These are phyloP conservation scores for Lacerta viridis DNA, from an alignment of 2,797 vertebrate species.

Conservation along the genomic window DNA sequence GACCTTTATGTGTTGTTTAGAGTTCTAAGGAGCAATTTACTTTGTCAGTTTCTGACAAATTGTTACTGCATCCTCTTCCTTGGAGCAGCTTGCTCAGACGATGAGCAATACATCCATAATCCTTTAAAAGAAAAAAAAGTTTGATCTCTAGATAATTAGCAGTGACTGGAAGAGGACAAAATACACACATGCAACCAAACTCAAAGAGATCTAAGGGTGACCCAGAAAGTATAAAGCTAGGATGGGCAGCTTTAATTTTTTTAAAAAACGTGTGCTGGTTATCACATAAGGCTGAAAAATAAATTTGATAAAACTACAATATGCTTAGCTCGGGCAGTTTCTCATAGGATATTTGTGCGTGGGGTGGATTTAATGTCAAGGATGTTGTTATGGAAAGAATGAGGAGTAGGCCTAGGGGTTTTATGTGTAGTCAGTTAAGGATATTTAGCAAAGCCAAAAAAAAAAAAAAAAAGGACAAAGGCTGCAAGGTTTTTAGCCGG, in stretches of 20 bases:
- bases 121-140: background rate
- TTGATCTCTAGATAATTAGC: slow-evolving; percentile 15
- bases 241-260: slow-evolving; percentile 5
- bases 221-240: slow-evolving; percentile 26
- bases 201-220: slow-evolving; percentile 34
- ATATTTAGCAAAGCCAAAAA: slow-evolving; percentile 32
- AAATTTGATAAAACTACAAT: slow-evolving; percentile 33
- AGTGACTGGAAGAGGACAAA: background rate
- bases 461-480: too few relatives aligned
- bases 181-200: background rate
- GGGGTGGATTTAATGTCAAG: slow-evolving; percentile 25
- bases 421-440: slow-evolving; percentile 39
- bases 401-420: background rate
- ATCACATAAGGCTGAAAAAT: slow-evolving; percentile 44
- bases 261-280: slow-evolving; percentile 17
- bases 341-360: slow-evolving; percentile 38
- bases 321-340: slow-evolving; percentile 56
- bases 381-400: slow-evolving; percentile 43
- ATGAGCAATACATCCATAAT: background rate
- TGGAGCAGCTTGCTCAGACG: background rate
- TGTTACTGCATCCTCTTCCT: slow-evolving; percentile 8
- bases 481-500: too few relatives aligned
- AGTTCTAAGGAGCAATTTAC: slow-evolving; percentile 21
- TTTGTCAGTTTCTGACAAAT: slow-evolving; percentile 22
- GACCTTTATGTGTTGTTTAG: slow-evolving; percentile 22